Conservation (phyloP, 1,140 invertebrate genomes). For the Laupala kohalensis region DNA sequence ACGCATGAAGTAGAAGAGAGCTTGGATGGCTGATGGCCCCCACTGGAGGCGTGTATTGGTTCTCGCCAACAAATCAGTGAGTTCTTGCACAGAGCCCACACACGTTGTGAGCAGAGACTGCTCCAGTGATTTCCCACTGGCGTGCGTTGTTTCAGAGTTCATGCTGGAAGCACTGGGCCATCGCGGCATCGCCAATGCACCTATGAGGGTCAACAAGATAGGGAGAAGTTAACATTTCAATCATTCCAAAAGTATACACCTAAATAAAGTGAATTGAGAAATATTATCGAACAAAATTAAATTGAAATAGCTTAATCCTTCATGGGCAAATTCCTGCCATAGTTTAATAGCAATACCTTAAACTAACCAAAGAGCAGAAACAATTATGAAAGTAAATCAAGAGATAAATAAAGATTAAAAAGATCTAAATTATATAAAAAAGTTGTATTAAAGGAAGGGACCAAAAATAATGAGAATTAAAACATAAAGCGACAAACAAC, state of each 20-base stretch:
- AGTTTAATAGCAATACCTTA: too few relatives aligned
- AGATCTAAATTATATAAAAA: too few relatives aligned
- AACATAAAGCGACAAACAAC: too few relatives aligned
- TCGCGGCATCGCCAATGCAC: slow-evolving; percentile 64
- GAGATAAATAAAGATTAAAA: too few relatives aligned
- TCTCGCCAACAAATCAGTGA: slow-evolving; percentile 56
- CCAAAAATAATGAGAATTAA: too few relatives aligned
- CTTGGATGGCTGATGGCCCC: slow-evolving; percentile 53
- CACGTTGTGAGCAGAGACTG: slow-evolving; percentile 74
- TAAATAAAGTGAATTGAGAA: neutral
- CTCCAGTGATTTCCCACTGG: slow-evolving; percentile 38
- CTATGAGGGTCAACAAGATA: slow-evolving; percentile 27
- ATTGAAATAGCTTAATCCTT: neutral
- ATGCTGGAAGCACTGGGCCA: slow-evolving; percentile 72
- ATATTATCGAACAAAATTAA: neutral
- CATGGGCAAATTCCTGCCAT: too few relatives aligned
- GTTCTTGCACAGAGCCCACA: slow-evolving; percentile 63
- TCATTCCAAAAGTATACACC: neutral
- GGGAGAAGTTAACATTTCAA: neutral
- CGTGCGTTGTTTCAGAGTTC: slow-evolving; percentile 33
- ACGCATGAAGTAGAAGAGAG: slow-evolving; percentile 81
- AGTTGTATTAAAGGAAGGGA: too few relatives aligned
- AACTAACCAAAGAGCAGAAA: too few relatives aligned
- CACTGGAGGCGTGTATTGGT: slow-evolving; percentile 37
- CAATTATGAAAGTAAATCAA: too few relatives aligned